Percentiles rank a stretch among this genome's conserved stretches.
Conservation (phyloP, 1,140 invertebrate genomes). For the Temnothorax curvispinosus region DNA sequence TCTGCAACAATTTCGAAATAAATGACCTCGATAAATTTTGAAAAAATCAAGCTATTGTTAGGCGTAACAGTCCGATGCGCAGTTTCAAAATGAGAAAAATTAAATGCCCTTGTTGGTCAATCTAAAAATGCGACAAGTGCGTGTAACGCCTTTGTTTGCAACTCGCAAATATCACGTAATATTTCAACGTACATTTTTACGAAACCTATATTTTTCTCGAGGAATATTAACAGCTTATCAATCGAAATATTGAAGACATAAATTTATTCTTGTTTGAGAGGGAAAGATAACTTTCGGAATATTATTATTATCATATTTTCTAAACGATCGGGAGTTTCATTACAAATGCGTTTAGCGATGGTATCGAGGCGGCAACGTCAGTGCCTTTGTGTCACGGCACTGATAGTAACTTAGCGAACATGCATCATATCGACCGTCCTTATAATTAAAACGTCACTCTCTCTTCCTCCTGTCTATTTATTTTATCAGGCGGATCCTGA, state of each 20-base stretch:
- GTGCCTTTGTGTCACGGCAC: neutral
- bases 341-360: neutral
- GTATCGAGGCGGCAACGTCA: slow-evolving; percentile 20
- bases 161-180: neutral
- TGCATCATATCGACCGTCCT: slow-evolving; percentile 20
- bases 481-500: slow-evolving; percentile 76
- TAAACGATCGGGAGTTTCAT: neutral
- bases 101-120: neutral
- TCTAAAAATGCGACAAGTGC: neutral
- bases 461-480: slow-evolving; percentile 70
- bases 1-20: slow-evolving; percentile 22
- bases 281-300: no score
- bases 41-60: slow-evolving; percentile 17
- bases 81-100: neutral
- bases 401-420: slow-evolving; percentile 41
- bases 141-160: neutral
- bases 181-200: neutral
- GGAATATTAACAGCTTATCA: neutral
- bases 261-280: neutral
- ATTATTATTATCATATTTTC: neutral
- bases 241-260: neutral
- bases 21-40: neutral
- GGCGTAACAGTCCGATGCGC: no score
- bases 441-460: slow-evolving; percentile 70
- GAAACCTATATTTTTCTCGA: neutral